phyloP scores from a whole-genome alignment of 2,888 invertebrate species.

The Augochlorella aurata region DNA sequence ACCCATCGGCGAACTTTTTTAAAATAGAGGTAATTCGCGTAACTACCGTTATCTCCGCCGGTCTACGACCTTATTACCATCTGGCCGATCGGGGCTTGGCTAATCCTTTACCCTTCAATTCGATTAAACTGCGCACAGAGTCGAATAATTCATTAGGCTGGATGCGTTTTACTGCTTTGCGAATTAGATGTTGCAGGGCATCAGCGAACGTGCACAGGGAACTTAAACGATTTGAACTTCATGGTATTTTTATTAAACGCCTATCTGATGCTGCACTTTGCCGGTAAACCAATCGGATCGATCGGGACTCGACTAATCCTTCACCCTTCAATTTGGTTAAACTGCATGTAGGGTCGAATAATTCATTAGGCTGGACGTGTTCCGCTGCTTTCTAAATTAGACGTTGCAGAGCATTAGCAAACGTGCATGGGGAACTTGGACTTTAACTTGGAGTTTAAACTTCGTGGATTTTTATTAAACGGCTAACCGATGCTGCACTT shows the following conservation, averaged over 20 bases:
- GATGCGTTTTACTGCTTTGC: neutral
- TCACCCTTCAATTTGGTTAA: too few species aligned
- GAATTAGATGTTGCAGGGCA: neutral
- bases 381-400: too few species aligned
- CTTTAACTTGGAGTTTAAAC: too few species aligned
- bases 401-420: too few species aligned
- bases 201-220: neutral
- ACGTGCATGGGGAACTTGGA: too few species aligned
- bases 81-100: neutral
- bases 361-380: too few species aligned
- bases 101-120: neutral
- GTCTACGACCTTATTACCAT: neutral
- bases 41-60: neutral
- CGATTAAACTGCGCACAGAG: neutral
- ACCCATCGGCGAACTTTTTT: neutral
- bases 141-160: conserved; percentile 4
- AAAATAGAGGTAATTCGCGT: neutral
- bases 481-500: too few species aligned
- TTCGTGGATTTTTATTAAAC: too few species aligned
- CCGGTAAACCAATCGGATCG: too few species aligned
- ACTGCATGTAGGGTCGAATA: too few species aligned
- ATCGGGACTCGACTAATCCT: too few species aligned
- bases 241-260: neutral
- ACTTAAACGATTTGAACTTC: neutral
- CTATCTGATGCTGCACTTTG: neutral